Conservation (phyloP, 2,888 invertebrate species). For the Barypeithes pellucidus region DNA sequence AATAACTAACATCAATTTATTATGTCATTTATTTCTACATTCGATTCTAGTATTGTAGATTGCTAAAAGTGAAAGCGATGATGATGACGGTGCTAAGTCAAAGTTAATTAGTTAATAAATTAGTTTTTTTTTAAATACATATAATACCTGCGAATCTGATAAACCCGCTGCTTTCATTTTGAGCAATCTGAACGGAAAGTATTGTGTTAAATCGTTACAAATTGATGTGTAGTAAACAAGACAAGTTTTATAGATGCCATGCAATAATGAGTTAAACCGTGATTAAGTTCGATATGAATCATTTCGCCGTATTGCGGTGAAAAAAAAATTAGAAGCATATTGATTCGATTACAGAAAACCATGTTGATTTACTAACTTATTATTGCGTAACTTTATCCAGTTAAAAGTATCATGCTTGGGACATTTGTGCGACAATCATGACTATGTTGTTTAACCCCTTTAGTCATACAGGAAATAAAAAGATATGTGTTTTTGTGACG, state of each 20-base stretch:
- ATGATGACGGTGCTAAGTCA: slow-evolving; percentile 39
- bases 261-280: no score
- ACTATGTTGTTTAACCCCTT: slow-evolving; percentile 23
- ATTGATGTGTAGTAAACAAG: slow-evolving; percentile 21
- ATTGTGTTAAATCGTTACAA: slow-evolving; percentile 38
- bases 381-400: no score
- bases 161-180: slow-evolving; percentile 43
- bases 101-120: slow-evolving; percentile 50
- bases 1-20: background rate
- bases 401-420: slow-evolving; percentile 51
- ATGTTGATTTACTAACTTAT: no score
- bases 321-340: no score
- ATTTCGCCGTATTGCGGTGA: no score
- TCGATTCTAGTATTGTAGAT: slow-evolving; percentile 38
- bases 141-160: slow-evolving; percentile 30
- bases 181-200: slow-evolving; percentile 35
- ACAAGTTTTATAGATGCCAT: background rate
- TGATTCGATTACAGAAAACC: no score
- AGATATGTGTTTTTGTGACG: background rate
- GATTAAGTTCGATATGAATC: no score
- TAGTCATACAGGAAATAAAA: slow-evolving; percentile 7
- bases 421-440: slow-evolving; percentile 54
- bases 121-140: slow-evolving; percentile 37
- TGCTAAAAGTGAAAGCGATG: slow-evolving; percentile 51
- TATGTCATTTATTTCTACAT: slow-evolving; percentile 41